Evolutionary conservation across 2,797 vertebrate genomes (phyloP), one percentile per base, ranked within the genome.

Genomic region (Myotis findleyi): DNA sequence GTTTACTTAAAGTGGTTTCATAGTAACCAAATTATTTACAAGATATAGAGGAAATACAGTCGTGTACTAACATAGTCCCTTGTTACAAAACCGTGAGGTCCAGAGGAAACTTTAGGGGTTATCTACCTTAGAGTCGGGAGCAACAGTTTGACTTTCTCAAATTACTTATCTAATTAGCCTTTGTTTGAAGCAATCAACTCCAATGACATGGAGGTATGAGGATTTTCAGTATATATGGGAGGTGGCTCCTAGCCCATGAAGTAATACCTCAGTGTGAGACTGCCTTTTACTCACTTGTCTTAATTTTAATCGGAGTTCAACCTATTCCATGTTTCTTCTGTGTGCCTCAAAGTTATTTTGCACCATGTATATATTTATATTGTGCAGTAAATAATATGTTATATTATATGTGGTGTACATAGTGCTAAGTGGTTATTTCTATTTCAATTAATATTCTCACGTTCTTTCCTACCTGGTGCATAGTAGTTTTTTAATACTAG

Each of bases 1-100:
- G 97, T 97, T 98, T 97, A 97, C 95, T 95, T 96, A 95, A 94
- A 95, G 86, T 97, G 95, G 97, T 96, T 95, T 73, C 87, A 3
- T 62, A 0, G 97, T 98, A 97, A 97, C 95, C 93, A 95, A 96
- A 38, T 90, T 93, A 91, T 82, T 94, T 96, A 89, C 96, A 90
- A 96, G 96, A 97, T 97, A 94, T 83, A 92, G 92, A 96, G 17
- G 95, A 92, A 92, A 33, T 47, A 30, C 55, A 41, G n/a, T 68
- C 10, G 9, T 49, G 18, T 49, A 66, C 86, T 59, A n/a, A 83
- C 91, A 0, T 11, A 27, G 9, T 27, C 81, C 59, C 77, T 66
- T 17, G 0, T 53, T 44, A 17, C 9, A 33, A 91, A 68, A 68
- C 80, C 79, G 25, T 23, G 21, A 64, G 72, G 53, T 82, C 20